Percentiles rank a stretch among this genome's conserved stretches.
Evolutionary conservation across 2,797 vertebrate species (phyloP).

Genomic region (Pseudopleuronectes americanus): DNA sequence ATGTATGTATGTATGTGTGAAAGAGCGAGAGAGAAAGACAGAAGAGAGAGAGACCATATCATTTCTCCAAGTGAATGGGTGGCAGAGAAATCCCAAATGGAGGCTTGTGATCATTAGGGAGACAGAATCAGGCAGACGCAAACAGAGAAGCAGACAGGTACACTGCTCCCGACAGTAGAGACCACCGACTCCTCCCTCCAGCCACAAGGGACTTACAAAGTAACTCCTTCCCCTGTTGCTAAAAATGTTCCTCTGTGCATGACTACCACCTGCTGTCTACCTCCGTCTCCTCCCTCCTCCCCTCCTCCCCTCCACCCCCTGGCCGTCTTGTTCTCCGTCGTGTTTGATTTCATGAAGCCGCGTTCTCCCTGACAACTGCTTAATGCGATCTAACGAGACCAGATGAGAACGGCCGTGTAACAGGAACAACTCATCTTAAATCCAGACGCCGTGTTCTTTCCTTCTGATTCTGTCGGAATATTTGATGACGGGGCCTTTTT

Average conservation of each 20-base stretch:
- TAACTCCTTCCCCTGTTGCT: conserved; percentile 35
- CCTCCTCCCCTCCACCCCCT: conserved; percentile 68
- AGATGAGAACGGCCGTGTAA: conserved; percentile 76
- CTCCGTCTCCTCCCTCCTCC: conserved; percentile 66
- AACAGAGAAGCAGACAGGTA: conserved; percentile 3
- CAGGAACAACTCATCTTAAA: conserved; percentile 66
- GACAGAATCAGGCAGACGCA: neutral
- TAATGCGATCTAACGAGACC: conserved; percentile 80
- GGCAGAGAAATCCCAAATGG: conserved; percentile 1
- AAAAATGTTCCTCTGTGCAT: conserved; percentile 73
- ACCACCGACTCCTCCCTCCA: neutral
- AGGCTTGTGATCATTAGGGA: neutral
- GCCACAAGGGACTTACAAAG: neutral
- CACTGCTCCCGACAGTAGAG: neutral
- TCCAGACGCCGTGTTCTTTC: conserved; percentile 53
- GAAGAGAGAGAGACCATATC: neutral
- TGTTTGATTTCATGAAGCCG: conserved; percentile 72
- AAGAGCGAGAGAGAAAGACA: neutral
- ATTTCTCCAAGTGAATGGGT: neutral
- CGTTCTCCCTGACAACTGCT: conserved; percentile 83
- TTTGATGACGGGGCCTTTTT: conserved; percentile 29
- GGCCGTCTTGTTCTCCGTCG: conserved; percentile 41
- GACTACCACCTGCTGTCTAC: conserved; percentile 76
- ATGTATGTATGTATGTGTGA: neutral
- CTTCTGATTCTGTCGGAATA: conserved; percentile 32